Conservation (phyloP, 2,797 vertebrate genomes). For the Gephyroberyx darwinii region DNA sequence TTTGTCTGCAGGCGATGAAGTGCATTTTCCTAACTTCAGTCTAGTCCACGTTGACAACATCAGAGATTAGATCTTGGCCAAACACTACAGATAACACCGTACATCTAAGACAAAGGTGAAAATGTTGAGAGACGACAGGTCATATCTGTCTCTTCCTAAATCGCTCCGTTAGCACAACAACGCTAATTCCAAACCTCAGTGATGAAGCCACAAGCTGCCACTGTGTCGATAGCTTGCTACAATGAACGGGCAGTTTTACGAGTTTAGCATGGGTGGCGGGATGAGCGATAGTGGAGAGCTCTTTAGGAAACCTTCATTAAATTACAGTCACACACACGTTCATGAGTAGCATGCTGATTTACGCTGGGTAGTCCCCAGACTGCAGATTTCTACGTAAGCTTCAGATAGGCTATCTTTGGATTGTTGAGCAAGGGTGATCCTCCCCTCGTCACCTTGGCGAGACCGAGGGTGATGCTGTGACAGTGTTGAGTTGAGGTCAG, state of each 20-base stretch:
- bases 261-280: conserved; percentile 28
- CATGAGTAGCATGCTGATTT: conserved; percentile 36
- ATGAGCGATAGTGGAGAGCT: conserved; percentile 23
- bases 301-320: not conserved
- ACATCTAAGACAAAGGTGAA: conserved; percentile 8
- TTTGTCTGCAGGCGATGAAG: too few relatives aligned
- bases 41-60: not conserved
- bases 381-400: conserved; percentile 30
- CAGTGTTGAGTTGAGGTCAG: conserved; percentile 45
- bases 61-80: not conserved
- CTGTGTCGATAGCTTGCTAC: conserved; percentile 9
- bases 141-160: conserved; percentile 40
- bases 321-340: not conserved
- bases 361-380: not conserved
- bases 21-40: not conserved
- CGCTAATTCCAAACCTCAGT: conserved; percentile 46
- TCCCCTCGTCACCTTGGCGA: conserved; percentile 1
- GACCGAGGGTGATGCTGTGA: conserved; percentile 30
- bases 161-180: conserved; percentile 36
- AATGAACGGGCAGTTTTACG: conserved; percentile 49
- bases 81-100: conserved; percentile 5
- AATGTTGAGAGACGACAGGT: not conserved
- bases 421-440: conserved; percentile 7
- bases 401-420: conserved; percentile 9
- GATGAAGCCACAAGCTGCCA: conserved; percentile 35